Percentiles rank a stretch among this genome's conserved stretches.
Conservation (phyloP, 2,797 vertebrate species). For the Anisognathus igniventris region DNA sequence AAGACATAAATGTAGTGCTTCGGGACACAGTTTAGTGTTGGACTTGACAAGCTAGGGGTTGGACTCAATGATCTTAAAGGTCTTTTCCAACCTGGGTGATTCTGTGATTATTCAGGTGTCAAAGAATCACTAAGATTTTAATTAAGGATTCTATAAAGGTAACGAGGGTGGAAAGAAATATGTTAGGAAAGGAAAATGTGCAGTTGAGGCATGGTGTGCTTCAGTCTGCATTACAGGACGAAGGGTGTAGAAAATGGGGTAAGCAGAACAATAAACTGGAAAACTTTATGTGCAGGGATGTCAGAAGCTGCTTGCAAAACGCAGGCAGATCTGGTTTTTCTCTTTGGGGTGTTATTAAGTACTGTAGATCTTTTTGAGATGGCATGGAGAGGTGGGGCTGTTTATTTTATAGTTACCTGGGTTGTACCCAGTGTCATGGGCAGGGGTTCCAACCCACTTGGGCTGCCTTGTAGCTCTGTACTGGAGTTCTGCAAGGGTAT, state of each 20-base stretch:
- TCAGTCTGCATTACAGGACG: neutral
- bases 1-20: neutral
- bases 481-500: neutral
- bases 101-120: neutral
- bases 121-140: neutral
- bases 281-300: neutral
- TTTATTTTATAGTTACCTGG: neutral
- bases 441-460: neutral
- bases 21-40: neutral
- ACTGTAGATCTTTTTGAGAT: neutral
- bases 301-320: neutral
- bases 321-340: neutral
- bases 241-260: neutral
- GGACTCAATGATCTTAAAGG: neutral
- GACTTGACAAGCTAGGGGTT: neutral
- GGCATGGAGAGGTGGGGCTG: fast-evolving
- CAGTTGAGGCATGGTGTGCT: neutral
- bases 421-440: neutral
- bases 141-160: neutral
- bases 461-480: neutral
- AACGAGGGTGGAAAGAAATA: neutral
- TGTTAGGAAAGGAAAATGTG: neutral
- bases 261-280: neutral
- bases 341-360: neutral
- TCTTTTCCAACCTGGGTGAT: neutral